Percentiles rank a stretch among this genome's conserved stretches.
phyloP scores from a whole-genome alignment of 2,113 vertebrate species.

The Fulmarus glacialis region DNA sequence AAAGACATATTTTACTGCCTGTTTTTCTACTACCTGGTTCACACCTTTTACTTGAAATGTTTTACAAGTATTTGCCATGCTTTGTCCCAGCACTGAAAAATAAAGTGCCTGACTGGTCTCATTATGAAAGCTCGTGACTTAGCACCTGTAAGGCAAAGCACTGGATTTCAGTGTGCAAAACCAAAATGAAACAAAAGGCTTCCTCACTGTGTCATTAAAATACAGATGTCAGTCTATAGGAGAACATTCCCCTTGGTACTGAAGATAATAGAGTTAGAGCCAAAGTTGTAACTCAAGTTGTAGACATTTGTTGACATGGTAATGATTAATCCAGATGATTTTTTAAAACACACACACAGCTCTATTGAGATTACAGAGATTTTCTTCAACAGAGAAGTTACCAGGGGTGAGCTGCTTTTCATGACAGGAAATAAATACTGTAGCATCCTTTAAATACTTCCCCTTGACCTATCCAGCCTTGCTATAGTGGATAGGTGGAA shows the following conservation, averaged over 20 bases:
- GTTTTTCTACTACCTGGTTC: not conserved
- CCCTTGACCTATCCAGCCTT: not conserved
- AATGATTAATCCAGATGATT: not conserved
- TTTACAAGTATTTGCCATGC: not conserved
- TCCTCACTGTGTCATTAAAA: not conserved
- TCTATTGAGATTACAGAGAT: not conserved
- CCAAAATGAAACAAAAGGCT: not conserved
- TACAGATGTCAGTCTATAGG: not conserved
- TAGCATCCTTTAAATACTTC: not conserved
- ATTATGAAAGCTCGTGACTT: not conserved
- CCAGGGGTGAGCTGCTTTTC: not conserved
- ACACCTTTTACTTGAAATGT: not conserved
- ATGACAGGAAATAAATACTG: not conserved
- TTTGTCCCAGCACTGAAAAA: not conserved
- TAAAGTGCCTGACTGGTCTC: not conserved
- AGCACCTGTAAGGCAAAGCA: not conserved
- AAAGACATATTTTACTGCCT: not conserved
- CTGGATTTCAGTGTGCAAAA: not conserved
- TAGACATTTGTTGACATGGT: not conserved
- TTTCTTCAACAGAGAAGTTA: not conserved
- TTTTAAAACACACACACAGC: not conserved
- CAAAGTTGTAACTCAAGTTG: not conserved
- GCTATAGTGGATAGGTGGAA: not conserved
- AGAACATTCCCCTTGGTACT: not conserved
- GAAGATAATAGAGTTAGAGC: not conserved